A percentile compares a stretch with the other conserved stretches of the same genome.
Evolutionary conservation across 37 sponge, comb jelly and placozoan species (phyloP).

Genomic region (Halichondria panicea): DNA sequence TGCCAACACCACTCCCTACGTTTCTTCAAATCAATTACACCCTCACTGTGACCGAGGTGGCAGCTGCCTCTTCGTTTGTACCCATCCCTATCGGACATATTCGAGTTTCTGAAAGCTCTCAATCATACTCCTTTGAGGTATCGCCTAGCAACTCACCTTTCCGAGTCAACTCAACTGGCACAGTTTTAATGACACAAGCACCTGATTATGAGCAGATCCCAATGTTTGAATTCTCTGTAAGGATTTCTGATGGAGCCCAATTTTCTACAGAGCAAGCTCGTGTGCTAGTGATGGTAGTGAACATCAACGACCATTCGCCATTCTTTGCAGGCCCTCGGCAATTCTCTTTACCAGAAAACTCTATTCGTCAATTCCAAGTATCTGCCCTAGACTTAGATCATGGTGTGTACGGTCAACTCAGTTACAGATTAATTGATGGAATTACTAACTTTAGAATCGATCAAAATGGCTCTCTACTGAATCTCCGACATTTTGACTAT

Average conservation of each 20-base stretch:
- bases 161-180: slow-evolving; percentile 20
- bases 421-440: slow-evolving; percentile 23
- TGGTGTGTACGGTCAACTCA: slow-evolving; percentile 27
- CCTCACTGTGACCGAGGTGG: slow-evolving; percentile 23
- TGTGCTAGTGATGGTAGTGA: slow-evolving; percentile 28
- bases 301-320: slow-evolving; percentile 50
- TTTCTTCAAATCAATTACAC: slow-evolving; percentile 26
- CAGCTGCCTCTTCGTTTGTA: neutral
- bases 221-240: slow-evolving; percentile 29
- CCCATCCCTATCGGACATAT: neutral
- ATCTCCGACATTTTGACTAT: slow-evolving; percentile 46
- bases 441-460: slow-evolving; percentile 22
- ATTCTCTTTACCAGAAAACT: slow-evolving; percentile 48
- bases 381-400: slow-evolving; percentile 21
- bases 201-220: slow-evolving; percentile 46
- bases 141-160: slow-evolving; percentile 21
- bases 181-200: slow-evolving; percentile 22
- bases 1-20: slow-evolving; percentile 35
- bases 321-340: slow-evolving; percentile 1
- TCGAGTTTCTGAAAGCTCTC: slow-evolving; percentile 21
- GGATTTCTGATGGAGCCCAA: slow-evolving; percentile 40
- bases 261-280: slow-evolving; percentile 8
- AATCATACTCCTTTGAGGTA: slow-evolving; percentile 9
- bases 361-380: slow-evolving; percentile 31
- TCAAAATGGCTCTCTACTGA: slow-evolving; percentile 20